phyloP scores from a whole-genome alignment of 2,113 vertebrate species.

The Tiliqua scincoides region DNA sequence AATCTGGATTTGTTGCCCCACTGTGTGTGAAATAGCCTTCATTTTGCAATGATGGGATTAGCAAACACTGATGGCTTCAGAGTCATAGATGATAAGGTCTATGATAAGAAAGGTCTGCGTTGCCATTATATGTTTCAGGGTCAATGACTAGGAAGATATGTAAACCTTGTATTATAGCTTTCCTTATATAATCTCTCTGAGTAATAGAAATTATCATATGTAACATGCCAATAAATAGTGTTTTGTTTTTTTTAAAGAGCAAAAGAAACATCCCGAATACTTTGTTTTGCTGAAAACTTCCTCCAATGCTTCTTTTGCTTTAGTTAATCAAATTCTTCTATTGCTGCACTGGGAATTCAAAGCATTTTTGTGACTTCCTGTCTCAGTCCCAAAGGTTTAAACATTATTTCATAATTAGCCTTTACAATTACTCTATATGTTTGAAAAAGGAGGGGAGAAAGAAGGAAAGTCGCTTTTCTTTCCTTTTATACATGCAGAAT shows the following conservation, averaged over 20 bases:
- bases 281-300: slow-evolving; percentile 77
- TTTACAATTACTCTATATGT: slow-evolving; percentile 81
- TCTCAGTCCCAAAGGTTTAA: slow-evolving; percentile 80
- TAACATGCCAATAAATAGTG: slow-evolving; percentile 67
- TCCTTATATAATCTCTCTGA: slow-evolving; percentile 59
- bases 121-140: slow-evolving; percentile 25
- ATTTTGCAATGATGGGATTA: slow-evolving; percentile 3
- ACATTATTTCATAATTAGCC: slow-evolving; percentile 86
- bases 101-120: slow-evolving; percentile 41
- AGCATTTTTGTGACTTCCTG: slow-evolving; percentile 78
- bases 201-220: slow-evolving; percentile 58
- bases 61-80: neutral
- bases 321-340: slow-evolving; percentile 82
- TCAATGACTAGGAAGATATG: slow-evolving; percentile 48
- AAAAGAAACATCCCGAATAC: slow-evolving; percentile 60
- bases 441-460: slow-evolving; percentile 70
- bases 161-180: slow-evolving; percentile 53
- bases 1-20: neutral
- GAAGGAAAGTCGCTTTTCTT: slow-evolving; percentile 69
- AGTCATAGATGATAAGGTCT: rapidly evolving
- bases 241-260: slow-evolving; percentile 49
- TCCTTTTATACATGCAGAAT: slow-evolving; percentile 74
- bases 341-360: slow-evolving; percentile 80
- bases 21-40: neutral
- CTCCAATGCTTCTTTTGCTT: slow-evolving; percentile 76